Conservation (phyloP, 2,113 vertebrate species). For the Gambusia affinis region DNA sequence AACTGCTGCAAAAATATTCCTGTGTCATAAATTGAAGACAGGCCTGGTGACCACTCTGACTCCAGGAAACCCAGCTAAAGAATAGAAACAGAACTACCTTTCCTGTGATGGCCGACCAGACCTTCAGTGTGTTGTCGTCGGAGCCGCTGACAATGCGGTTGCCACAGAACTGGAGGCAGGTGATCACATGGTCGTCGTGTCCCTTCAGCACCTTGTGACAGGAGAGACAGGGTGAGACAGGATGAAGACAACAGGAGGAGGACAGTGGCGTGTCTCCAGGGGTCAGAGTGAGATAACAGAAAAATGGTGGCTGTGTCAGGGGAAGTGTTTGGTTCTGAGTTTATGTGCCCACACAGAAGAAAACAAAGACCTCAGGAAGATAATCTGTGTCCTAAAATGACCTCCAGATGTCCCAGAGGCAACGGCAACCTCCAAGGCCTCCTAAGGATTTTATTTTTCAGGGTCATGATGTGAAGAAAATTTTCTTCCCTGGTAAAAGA, state of each 20-base stretch:
- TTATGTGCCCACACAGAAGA: conserved; percentile 29
- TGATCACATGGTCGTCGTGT: conserved; percentile 98
- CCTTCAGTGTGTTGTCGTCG: conserved; percentile 98
- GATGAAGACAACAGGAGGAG: neutral
- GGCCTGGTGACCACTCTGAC: neutral
- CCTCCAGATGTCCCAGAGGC: conserved; percentile 16
- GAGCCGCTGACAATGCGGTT: conserved; percentile 98
- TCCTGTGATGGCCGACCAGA: conserved; percentile 98
- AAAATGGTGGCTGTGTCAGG: conserved; percentile 48
- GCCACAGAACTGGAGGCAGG: conserved; percentile 97
- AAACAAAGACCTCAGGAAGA: conserved; percentile 36
- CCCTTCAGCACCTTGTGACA: conserved; percentile 94
- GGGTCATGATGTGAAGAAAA: conserved; percentile 26
- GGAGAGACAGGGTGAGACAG: conserved; percentile 5
- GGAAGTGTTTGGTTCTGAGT: conserved; percentile 14
- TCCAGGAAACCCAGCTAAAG: neutral
- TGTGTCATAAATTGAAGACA: no score
- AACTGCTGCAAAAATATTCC: no score
- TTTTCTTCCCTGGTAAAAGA: conserved; percentile 25
- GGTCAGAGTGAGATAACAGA: conserved; percentile 42
- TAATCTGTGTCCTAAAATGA: conserved; percentile 41
- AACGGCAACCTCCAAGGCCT: conserved; percentile 11
- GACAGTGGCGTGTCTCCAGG: conserved; percentile 31
- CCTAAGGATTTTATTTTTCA: conserved; percentile 29
- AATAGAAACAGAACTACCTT: conserved; percentile 80